Evolutionary conservation across 2,113 vertebrate genomes (phyloP), one percentile per base, ranked within the genome.

Genomic region (Rattus rattus): DNA sequence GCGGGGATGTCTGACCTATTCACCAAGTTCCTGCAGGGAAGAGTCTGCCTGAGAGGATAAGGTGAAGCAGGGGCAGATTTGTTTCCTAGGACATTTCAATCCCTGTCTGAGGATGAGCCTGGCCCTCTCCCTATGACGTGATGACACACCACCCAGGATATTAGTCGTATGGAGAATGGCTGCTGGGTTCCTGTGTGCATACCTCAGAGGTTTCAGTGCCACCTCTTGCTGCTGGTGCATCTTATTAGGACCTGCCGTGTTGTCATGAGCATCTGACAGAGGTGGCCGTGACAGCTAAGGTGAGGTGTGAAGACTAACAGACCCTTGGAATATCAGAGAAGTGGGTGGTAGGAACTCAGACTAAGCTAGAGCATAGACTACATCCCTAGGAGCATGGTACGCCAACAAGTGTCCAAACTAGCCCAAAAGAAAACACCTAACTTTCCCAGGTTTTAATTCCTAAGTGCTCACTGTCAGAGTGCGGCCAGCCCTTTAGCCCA

Each of bases 321-420:
- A 89, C 56, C 7, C 84, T 56, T 88, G 49, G 69, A 90, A 72
- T 43, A 85, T 73, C 90, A 88, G 33, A 86, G 39, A 95, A 39
- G 17, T 81, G 67, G 36, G 17, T 70, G 86, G n/a, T 88, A 83
- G 63, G 75, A 94, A 75, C 28, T 70, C 59, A 49, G 43, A 61
- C 9, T 49, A 49, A 67, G 28, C 26, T 86, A 49, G 49, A 70
- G 72, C 39, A 93, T 36, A 93, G 89, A 94, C 83, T 70, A 59
- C 75, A n/a, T 95, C 28, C 67, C 59, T 2, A 54, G 16, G 67
- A 80, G 67, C 73, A 96, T 0, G 87, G 52, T 13, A 24, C 87
- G 28, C 13, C 43, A 97, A 67, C 92, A 91, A 90, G 76, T 93
- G 43, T 90, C 13, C 75, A 93, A 95, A 91, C 56, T 77, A 81